Conservation (phyloP, 1,140 invertebrate genomes). For the Zeugodacus cucurbitae region DNA sequence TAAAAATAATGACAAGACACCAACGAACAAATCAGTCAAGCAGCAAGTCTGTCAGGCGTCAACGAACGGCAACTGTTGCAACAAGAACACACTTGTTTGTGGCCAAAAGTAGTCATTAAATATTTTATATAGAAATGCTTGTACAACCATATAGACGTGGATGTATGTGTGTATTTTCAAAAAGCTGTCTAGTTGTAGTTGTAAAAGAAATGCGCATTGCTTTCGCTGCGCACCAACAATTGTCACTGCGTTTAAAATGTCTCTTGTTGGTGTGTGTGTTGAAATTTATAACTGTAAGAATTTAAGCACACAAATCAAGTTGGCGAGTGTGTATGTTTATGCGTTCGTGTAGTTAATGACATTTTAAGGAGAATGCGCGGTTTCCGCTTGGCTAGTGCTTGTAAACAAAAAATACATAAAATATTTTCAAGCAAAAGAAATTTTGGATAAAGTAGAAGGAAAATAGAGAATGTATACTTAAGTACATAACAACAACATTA, state of each 20-base stretch:
- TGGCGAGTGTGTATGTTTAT: background rate
- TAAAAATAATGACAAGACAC: background rate
- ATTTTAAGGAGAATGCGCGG: background rate
- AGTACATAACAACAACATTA: background rate
- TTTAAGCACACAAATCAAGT: background rate
- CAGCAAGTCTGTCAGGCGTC: background rate
- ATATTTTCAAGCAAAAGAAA: background rate
- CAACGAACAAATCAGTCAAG: background rate
- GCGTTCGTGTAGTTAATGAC: background rate
- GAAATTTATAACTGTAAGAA: background rate
- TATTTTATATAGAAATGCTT: background rate
- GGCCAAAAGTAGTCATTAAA: background rate
- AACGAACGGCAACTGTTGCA: conserved; percentile 11
- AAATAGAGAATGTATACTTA: no score
- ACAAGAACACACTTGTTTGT: conserved; percentile 11
- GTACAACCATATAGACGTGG: background rate
- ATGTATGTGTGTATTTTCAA: background rate
- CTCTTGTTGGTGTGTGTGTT: background rate
- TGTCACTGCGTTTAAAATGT: background rate
- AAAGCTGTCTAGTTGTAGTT: background rate
- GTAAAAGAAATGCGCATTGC: background rate
- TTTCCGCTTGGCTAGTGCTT: background rate
- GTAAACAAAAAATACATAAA: background rate
- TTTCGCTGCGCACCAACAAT: background rate
- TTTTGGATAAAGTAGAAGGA: background rate